Percentiles rank a stretch among this genome's conserved stretches.
These are phyloP conservation scores for Eupithecia dodoneata DNA, from an alignment of 2,888 invertebrate genomes.

Conservation along the genomic window DNA sequence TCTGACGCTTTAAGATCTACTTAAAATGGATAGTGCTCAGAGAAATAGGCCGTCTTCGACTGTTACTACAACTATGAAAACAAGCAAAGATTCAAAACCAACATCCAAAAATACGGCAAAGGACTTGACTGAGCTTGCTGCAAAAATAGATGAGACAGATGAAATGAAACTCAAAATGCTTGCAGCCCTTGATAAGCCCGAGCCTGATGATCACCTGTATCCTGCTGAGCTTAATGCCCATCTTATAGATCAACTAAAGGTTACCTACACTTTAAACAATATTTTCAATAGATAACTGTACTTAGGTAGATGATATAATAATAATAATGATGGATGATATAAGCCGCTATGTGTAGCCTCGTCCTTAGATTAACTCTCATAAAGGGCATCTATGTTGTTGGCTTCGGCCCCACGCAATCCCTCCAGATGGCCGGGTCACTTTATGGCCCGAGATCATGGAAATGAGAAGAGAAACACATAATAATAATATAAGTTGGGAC, in stretches of 20 bases:
- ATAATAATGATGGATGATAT: too few species aligned
- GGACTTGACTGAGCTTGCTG: constrained; percentile 60
- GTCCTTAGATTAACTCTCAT: too few species aligned
- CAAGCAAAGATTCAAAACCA: neutral
- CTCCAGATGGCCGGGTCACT: too few species aligned
- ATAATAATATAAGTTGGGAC: too few species aligned
- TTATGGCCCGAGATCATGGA: too few species aligned
- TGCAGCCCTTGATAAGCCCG: constrained; percentile 66
- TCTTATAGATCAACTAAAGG: constrained; percentile 84
- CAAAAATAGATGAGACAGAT: constrained; percentile 79
- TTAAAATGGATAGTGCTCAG: neutral
- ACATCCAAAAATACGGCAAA: constrained; percentile 54
- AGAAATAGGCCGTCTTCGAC: neutral
- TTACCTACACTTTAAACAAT: too few species aligned
- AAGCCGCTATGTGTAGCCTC: too few species aligned
- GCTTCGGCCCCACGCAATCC: too few species aligned
- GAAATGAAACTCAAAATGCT: constrained; percentile 81
- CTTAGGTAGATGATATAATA: too few species aligned
- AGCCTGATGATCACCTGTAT: constrained; percentile 79
- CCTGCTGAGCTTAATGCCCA: constrained; percentile 86
- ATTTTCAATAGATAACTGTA: too few species aligned
- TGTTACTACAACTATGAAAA: neutral
- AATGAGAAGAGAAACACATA: too few species aligned
- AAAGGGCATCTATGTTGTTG: too few species aligned
- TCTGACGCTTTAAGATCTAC: neutral